phyloP scores from a whole-genome alignment of 2,797 vertebrate species.

The Lepilemur septentrionalis region DNA sequence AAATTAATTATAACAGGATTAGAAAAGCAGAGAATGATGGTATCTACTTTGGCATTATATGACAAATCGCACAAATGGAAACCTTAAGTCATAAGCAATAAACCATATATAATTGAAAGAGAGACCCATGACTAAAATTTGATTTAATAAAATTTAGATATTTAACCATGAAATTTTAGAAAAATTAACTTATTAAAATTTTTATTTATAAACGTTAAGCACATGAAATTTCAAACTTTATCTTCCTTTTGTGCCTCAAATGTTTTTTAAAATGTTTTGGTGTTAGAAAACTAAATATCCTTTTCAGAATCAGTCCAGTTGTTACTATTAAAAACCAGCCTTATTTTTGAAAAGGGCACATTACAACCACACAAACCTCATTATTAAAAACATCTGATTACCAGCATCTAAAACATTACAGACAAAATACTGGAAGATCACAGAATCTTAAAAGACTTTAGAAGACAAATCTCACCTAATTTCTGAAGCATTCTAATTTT shows the following conservation, averaged over 20 bases:
- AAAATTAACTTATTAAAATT: neutral
- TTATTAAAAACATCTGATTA: slow-evolving; percentile 15
- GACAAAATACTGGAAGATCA: neutral
- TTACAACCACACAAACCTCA: slow-evolving; percentile 1
- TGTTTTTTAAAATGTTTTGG: neutral
- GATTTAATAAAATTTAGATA: neutral
- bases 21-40: neutral
- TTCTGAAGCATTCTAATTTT: slow-evolving; percentile 30
- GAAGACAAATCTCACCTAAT: neutral
- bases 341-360: slow-evolving; percentile 14
- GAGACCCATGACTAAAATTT: neutral
- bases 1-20: slow-evolving; percentile 3
- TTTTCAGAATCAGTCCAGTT: slow-evolving; percentile 14
- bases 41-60: neutral
- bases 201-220: slow-evolving; percentile 13
- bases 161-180: slow-evolving; percentile 16
- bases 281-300: slow-evolving; percentile 3
- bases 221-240: neutral
- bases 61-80: neutral
- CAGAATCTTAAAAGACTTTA: neutral
- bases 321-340: neutral
- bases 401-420: slow-evolving; percentile 11
- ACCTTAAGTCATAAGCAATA: neutral
- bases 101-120: neutral
- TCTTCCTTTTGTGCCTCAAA: neutral